These are phyloP conservation scores for Spilogale gracilis DNA, from an alignment of 2,113 vertebrate species.

Conservation along the genomic window DNA sequence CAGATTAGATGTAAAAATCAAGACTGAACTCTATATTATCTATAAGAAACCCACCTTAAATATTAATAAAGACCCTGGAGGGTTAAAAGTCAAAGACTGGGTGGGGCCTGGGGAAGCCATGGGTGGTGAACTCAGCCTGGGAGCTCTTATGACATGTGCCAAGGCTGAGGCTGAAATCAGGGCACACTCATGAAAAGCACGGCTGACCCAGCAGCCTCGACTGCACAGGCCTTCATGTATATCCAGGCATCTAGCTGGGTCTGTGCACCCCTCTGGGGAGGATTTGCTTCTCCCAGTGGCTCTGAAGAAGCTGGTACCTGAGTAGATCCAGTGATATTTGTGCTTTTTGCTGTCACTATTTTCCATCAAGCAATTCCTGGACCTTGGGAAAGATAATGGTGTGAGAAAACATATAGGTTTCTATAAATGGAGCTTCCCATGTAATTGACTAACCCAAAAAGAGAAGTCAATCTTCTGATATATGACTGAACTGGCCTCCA, in stretches of 20 bases:
- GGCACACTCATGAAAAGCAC: not conserved
- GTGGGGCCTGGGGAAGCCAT: not conserved
- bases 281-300: conserved; percentile 82
- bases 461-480: conserved; percentile 92
- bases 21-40: not conserved
- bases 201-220: not conserved
- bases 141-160: not conserved
- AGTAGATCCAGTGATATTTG: conserved; percentile 84
- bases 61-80: not conserved
- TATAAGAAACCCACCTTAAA: not conserved
- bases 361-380: conserved; percentile 87
- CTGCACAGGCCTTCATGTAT: no score
- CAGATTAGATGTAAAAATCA: conserved; percentile 9
- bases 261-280: not conserved
- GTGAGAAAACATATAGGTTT: conserved; percentile 91
- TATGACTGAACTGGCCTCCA: conserved; percentile 91
- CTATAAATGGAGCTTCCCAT: conserved; percentile 92
- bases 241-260: not conserved
- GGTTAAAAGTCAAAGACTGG: not conserved
- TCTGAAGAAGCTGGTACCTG: conserved; percentile 83
- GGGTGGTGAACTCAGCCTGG: not conserved
- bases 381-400: conserved; percentile 76
- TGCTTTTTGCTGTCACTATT: conserved; percentile 85
- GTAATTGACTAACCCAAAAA: conserved; percentile 92
- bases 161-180: not conserved